Evolutionary conservation across 2,888 invertebrate species (phyloP).

Genomic region (Hypercompe scribonia): DNA sequence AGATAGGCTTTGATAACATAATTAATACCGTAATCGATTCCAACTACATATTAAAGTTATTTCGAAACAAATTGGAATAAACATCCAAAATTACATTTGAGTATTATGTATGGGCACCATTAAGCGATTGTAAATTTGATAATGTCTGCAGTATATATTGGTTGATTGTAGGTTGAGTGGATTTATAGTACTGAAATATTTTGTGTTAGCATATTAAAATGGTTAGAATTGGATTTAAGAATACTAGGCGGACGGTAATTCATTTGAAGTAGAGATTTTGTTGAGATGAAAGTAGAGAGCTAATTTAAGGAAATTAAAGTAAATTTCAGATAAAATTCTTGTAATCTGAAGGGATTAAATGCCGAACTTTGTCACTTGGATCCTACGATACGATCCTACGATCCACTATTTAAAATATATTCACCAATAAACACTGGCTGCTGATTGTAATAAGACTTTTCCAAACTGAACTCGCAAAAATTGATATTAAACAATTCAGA

Average conservation of each 20-base stretch:
- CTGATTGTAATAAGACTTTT: too few species aligned
- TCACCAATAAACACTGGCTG: too few species aligned
- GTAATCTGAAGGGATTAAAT: too few species aligned
- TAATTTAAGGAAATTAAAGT: neutral
- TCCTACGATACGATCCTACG: too few species aligned
- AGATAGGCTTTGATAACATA: neutral
- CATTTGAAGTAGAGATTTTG: neutral
- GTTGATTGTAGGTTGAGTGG: neutral
- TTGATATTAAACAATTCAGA: too few species aligned
- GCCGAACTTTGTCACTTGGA: too few species aligned
- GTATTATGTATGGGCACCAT: neutral
- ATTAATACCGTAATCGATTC: neutral
- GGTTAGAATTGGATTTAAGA: neutral
- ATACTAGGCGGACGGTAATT: neutral
- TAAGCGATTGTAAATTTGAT: slow-evolving; percentile 4
- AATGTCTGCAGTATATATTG: slow-evolving; percentile 3
- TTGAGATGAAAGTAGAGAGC: too few species aligned
- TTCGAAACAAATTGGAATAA: neutral
- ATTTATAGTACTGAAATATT: slow-evolving; percentile 1
- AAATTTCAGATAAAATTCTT: neutral
- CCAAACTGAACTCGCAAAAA: too few species aligned
- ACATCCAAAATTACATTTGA: slow-evolving; percentile 5
- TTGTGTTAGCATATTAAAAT: neutral
- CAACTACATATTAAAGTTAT: neutral
- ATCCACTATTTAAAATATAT: too few species aligned